These are phyloP conservation scores for Neolamprologus falcicula DNA, from an alignment of 2,113 vertebrate genomes.

Conservation along the genomic window DNA sequence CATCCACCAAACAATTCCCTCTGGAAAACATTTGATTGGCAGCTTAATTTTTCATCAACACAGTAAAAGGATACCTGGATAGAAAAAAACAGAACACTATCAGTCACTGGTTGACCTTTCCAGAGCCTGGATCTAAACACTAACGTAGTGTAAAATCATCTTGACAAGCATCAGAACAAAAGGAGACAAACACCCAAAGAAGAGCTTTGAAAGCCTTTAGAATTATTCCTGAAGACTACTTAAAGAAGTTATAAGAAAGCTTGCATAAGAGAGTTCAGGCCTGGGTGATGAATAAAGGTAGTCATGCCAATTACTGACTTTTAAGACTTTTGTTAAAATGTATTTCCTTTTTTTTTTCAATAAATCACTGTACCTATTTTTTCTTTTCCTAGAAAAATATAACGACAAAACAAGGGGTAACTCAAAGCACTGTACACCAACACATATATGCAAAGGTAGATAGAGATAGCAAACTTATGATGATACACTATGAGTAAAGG, in stretches of 20 bases:
- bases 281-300: neutral
- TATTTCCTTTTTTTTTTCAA: neutral
- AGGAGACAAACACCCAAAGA: neutral
- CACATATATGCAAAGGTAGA: neutral
- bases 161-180: neutral
- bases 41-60: neutral
- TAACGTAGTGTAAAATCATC: neutral
- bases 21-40: neutral
- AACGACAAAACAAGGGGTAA: fast-evolving
- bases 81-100: neutral
- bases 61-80: neutral
- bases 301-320: neutral
- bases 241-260: neutral
- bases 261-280: neutral
- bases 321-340: neutral
- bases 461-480: neutral
- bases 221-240: neutral
- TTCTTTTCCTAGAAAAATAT: neutral
- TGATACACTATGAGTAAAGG: neutral
- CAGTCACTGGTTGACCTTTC: fast-evolving
- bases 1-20: neutral
- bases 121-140: neutral
- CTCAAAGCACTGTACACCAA: neutral
- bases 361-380: neutral
- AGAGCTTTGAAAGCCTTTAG: neutral